Evolutionary conservation across 2,888 invertebrate genomes (phyloP).

Genomic region (Sphecodes monilicornis): DNA sequence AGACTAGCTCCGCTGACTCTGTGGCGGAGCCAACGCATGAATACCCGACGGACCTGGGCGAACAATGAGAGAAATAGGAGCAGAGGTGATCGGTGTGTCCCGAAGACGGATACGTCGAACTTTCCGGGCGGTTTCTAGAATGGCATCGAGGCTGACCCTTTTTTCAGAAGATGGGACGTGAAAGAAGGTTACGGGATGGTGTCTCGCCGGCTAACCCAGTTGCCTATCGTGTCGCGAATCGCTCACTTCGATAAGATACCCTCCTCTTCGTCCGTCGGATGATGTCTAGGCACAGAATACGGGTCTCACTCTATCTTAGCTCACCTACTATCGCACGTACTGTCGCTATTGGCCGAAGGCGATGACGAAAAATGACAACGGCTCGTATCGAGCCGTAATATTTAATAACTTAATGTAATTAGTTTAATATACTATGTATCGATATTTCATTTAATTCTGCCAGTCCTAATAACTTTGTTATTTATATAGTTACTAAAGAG

Average conservation of each 20-base stretch:
- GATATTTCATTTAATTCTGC: too few relatives aligned
- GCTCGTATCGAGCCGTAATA: too few relatives aligned
- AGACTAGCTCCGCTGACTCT: constrained; percentile 2
- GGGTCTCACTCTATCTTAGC: too few relatives aligned
- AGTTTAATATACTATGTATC: too few relatives aligned
- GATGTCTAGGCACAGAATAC: too few relatives aligned
- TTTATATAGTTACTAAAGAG: too few relatives aligned
- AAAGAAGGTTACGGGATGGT: not conserved
- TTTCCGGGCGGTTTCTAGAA: constrained; percentile 60
- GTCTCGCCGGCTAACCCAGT: not conserved
- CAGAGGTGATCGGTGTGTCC: constrained; percentile 47
- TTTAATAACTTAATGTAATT: too few relatives aligned
- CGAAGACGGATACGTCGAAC: constrained; percentile 59
- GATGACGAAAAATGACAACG: too few relatives aligned
- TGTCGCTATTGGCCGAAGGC: too few relatives aligned
- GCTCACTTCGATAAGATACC: not conserved
- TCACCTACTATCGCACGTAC: too few relatives aligned
- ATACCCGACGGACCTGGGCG: not conserved
- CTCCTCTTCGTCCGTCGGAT: not conserved
- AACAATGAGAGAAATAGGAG: constrained; percentile 20
- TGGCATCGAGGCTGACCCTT: constrained; percentile 53
- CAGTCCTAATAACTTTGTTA: too few relatives aligned
- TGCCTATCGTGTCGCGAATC: constrained; percentile 1
- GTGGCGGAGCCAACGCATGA: constrained; percentile 9
- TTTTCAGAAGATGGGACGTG: not conserved